phyloP scores from a whole-genome alignment of 2,797 vertebrate genomes.

The Anguilla anguilla region DNA sequence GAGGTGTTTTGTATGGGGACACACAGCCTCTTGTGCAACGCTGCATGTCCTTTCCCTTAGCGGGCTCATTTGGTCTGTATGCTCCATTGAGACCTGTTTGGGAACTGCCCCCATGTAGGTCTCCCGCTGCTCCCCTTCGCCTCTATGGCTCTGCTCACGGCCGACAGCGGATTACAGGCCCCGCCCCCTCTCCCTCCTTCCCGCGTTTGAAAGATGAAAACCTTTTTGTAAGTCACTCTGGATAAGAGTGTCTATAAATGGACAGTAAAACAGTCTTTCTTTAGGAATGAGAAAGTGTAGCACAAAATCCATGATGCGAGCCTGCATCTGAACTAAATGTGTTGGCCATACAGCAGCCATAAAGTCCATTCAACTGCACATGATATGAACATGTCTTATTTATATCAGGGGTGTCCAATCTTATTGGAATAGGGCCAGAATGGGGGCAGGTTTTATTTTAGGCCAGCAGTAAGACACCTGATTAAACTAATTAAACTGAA shows the following conservation, averaged over 20 bases:
- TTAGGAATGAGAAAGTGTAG: neutral
- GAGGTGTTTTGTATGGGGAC: neutral
- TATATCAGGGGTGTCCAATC: no score
- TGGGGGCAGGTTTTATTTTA: no score
- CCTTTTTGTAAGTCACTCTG: neutral
- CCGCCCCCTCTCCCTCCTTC: neutral
- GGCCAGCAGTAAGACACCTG: no score
- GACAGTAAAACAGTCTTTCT: neutral
- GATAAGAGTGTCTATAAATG: neutral
- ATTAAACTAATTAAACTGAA: no score
- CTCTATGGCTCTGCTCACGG: neutral
- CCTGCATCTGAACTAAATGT: no score
- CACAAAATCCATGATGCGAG: neutral
- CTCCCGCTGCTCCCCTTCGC: neutral
- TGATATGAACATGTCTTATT: no score
- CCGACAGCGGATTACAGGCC: neutral
- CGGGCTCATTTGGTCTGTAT: neutral
- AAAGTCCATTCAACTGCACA: no score
- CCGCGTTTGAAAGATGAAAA: neutral
- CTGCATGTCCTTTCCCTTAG: neutral
- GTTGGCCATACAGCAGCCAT: no score
- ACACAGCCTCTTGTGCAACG: neutral
- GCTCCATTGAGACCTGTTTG: neutral
- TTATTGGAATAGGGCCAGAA: no score
- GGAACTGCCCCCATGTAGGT: neutral